Evolutionary conservation across 2,113 vertebrate genomes (phyloP).

Genomic region (Benthochromis sp.): DNA sequence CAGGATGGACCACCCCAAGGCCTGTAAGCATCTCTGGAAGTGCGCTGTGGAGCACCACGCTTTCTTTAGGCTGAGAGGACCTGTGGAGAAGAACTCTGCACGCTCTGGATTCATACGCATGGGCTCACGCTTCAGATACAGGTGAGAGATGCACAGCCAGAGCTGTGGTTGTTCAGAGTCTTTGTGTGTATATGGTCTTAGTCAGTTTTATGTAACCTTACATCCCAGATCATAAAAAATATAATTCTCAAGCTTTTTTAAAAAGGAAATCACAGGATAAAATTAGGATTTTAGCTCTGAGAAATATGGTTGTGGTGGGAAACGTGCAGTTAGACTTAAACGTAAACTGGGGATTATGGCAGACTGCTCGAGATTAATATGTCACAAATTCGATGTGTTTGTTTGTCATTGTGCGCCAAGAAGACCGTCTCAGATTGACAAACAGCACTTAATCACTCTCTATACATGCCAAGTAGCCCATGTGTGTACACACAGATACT

Average conservation of each 20-base stretch:
- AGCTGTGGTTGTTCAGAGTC: not conserved
- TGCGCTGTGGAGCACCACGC: slow-evolving; percentile 97
- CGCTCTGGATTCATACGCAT: slow-evolving; percentile 88
- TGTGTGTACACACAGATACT: not conserved
- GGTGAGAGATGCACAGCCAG: slow-evolving; percentile 60
- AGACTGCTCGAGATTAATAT: not conserved
- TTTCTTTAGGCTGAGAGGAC: slow-evolving; percentile 92
- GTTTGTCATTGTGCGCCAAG: not conserved
- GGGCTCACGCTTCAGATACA: slow-evolving; percentile 96
- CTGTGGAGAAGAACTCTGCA: slow-evolving; percentile 83
- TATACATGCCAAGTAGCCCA: not conserved
- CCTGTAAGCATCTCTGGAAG: slow-evolving; percentile 98
- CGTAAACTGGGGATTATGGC: not conserved
- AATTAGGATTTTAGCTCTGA: not conserved
- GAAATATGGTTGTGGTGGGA: not conserved
- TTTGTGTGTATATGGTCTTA: not conserved
- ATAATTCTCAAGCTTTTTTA: rapidly evolving
- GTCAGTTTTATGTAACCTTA: not conserved
- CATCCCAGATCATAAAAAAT: not conserved
- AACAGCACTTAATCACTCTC: not conserved
- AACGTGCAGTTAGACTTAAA: not conserved
- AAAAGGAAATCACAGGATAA: not conserved
- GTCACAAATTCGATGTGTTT: not conserved
- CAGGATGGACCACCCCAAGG: slow-evolving; percentile 94
- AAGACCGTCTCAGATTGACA: not conserved